These are phyloP conservation scores for Diprion similis DNA, from an alignment of 1,140 invertebrate genomes.

Conservation along the genomic window DNA sequence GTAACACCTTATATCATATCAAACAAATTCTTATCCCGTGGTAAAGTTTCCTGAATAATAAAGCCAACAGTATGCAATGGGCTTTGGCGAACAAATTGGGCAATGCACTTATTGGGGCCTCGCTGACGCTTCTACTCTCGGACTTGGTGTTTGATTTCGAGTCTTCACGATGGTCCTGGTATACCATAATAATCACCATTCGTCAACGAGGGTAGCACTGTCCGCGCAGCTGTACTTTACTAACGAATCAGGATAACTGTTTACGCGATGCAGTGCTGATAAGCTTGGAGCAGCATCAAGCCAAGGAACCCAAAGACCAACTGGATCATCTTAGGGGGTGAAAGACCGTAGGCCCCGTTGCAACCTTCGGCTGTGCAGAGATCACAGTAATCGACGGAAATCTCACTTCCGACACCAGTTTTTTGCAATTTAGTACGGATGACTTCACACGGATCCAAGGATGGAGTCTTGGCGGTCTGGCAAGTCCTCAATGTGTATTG, in stretches of 20 bases:
- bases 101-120: background rate
- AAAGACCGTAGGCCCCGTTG: constrained; percentile 33
- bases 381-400: constrained; percentile 34
- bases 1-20: background rate
- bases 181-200: background rate
- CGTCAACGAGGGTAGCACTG: background rate
- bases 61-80: background rate
- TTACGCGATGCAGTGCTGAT: constrained; percentile 32
- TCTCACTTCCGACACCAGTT: background rate
- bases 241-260: background rate
- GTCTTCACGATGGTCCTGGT: background rate
- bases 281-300: constrained; percentile 16
- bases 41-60: background rate
- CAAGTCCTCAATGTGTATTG: constrained; percentile 45
- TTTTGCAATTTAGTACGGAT: constrained; percentile 28
- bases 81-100: background rate
- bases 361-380: constrained; percentile 44
- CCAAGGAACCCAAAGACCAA: constrained; percentile 27
- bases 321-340: constrained; percentile 29
- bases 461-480: constrained; percentile 42
- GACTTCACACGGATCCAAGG: constrained; percentile 41
- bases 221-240: background rate
- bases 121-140: background rate
- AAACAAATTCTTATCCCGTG: background rate
- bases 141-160: background rate